Evolutionary conservation across 2,888 invertebrate species (phyloP).

Genomic region (Sarcophaga caerulescens): DNA sequence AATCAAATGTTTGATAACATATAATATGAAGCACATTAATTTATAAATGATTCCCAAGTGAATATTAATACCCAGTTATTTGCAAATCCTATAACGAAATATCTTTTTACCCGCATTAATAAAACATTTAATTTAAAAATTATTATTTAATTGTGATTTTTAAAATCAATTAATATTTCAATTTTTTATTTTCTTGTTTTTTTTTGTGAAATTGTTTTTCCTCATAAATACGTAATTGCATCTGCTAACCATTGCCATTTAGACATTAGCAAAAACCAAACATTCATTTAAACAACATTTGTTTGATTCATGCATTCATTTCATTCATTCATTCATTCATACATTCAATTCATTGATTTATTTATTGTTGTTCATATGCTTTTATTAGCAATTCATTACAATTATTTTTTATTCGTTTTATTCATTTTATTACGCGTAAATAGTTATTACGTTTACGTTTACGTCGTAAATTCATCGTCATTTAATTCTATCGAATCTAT

Average conservation of each 20-base stretch:
- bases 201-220: conserved; percentile 27
- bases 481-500: no score
- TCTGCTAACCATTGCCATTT: conserved; percentile 53
- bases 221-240: conserved; percentile 58
- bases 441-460: no score
- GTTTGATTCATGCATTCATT: conserved; percentile 13
- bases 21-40: no score
- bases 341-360: conserved; percentile 24
- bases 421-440: no score
- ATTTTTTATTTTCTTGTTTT: conserved; percentile 29
- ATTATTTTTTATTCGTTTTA: neutral
- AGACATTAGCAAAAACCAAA: neutral
- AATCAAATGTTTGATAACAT: no score
- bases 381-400: conserved; percentile 23
- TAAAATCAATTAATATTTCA: conserved; percentile 35
- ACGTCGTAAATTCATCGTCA: no score
- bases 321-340: conserved; percentile 7
- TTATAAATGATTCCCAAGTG: no score
- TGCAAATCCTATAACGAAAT: no score
- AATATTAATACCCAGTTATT: no score
- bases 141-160: conserved; percentile 38
- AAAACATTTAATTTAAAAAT: conserved; percentile 35
- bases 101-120: neutral
- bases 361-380: no score
- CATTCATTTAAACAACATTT: no score